phyloP scores from a whole-genome alignment of 2,113 vertebrate species.

The Equus quagga region DNA sequence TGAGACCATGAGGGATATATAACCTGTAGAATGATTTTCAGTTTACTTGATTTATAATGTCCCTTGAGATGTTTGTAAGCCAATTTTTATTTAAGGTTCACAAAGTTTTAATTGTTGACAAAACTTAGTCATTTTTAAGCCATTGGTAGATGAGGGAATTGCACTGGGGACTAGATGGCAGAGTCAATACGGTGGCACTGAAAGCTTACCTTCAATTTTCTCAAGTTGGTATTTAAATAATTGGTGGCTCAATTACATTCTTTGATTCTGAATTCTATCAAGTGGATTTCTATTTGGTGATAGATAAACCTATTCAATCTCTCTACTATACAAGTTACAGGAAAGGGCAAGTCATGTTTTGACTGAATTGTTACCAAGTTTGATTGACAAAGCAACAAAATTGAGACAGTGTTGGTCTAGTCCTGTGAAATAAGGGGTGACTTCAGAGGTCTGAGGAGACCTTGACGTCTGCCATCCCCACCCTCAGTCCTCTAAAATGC shows the following conservation, averaged over 20 bases:
- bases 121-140: not conserved
- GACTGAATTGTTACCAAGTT: not conserved
- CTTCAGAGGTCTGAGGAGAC: not conserved
- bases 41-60: not conserved
- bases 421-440: not conserved
- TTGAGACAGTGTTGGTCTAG: not conserved
- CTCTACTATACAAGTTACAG: not conserved
- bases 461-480: not conserved
- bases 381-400: not conserved
- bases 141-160: not conserved
- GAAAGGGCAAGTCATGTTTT: not conserved
- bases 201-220: not conserved
- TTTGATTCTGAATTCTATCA: conserved; percentile 15
- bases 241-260: not conserved
- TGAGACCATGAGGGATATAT: not conserved
- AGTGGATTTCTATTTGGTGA: not conserved
- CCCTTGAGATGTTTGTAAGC: not conserved
- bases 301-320: not conserved
- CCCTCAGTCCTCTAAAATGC: not conserved
- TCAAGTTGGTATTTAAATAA: not conserved
- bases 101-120: not conserved
- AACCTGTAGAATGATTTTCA: conserved; percentile 22
- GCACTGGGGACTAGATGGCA: not conserved
- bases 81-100: not conserved
- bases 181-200: not conserved